phyloP scores from a whole-genome alignment of 2,113 vertebrate genomes.

The Melanerpes aurifrons region DNA sequence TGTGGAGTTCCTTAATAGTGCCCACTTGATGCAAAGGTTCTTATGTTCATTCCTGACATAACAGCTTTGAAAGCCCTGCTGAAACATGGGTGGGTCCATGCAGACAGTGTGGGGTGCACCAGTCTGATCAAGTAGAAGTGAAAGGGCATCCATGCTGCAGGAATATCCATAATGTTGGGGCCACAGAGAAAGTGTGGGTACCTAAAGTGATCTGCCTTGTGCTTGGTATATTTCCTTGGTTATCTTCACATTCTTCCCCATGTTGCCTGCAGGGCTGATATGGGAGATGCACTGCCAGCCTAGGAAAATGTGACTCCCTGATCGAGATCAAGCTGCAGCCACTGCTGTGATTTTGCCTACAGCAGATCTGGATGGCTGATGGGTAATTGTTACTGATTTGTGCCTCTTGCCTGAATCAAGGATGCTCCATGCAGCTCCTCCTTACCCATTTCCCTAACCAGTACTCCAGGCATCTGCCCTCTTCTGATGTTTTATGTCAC shows the following conservation, averaged over 20 bases:
- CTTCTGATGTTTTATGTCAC: neutral
- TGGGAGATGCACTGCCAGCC: neutral
- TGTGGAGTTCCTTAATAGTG: neutral
- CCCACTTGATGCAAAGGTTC: neutral
- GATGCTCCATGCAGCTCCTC: neutral
- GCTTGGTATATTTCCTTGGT: neutral
- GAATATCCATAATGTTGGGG: neutral
- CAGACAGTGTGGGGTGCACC: fast-evolving
- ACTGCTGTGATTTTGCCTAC: neutral
- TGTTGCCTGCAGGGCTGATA: fast-evolving
- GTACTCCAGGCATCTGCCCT: neutral
- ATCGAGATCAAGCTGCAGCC: neutral
- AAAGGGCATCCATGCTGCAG: neutral
- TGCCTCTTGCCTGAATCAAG: neutral
- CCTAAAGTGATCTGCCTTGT: neutral
- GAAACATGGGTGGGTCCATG: fast-evolving
- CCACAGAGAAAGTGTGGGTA: neutral
- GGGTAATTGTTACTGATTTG: neutral
- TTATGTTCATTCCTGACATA: neutral
- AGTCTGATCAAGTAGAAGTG: fast-evolving
- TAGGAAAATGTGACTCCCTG: neutral
- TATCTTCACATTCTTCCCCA: neutral
- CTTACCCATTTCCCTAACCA: neutral
- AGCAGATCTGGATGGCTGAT: neutral
- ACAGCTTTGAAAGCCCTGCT: neutral